A percentile compares a stretch with the other conserved stretches of the same genome.
phyloP scores from a whole-genome alignment of 2,888 invertebrate genomes.

The Trimorus sp. region DNA sequence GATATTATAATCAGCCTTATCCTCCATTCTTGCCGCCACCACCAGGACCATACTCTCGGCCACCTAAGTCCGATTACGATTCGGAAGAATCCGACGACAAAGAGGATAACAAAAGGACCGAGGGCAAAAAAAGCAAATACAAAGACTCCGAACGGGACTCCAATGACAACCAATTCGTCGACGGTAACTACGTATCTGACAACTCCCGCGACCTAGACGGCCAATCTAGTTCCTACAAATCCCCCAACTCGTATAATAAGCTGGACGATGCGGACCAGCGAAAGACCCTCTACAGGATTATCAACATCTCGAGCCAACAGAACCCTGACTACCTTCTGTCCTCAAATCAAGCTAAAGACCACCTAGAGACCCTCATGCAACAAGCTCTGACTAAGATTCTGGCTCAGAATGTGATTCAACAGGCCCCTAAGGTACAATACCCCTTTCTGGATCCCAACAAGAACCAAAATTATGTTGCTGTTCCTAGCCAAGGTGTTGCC shows the following conservation, averaged over 20 bases:
- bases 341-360: constrained; percentile 66
- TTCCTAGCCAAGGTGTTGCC: constrained; percentile 67
- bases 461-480: constrained; percentile 57
- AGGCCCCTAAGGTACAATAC: constrained; percentile 56
- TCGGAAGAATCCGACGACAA: constrained; percentile 60
- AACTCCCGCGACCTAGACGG: constrained; percentile 74
- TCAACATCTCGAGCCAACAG: constrained; percentile 74
- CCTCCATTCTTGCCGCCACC: constrained; percentile 70
- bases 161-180: constrained; percentile 72
- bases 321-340: constrained; percentile 71
- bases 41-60: constrained; percentile 57
- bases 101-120: constrained; percentile 66
- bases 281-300: constrained; percentile 73
- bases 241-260: constrained; percentile 72
- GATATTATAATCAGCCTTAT: constrained; percentile 73
- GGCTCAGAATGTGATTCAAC: constrained; percentile 70
- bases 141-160: constrained; percentile 64
- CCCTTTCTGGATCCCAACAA: constrained; percentile 46
- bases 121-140: constrained; percentile 66
- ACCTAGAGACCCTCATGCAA: constrained; percentile 76
- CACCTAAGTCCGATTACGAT: constrained; percentile 58
- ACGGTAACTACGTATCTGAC: constrained; percentile 75
- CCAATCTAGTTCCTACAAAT: constrained; percentile 74
- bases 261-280: constrained; percentile 70
- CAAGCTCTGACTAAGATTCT: constrained; percentile 74